A percentile compares a stretch with the other conserved stretches of the same genome.
Evolutionary conservation across 2,888 invertebrate species (phyloP).

Genomic region (Troides oblongomaculatus): DNA sequence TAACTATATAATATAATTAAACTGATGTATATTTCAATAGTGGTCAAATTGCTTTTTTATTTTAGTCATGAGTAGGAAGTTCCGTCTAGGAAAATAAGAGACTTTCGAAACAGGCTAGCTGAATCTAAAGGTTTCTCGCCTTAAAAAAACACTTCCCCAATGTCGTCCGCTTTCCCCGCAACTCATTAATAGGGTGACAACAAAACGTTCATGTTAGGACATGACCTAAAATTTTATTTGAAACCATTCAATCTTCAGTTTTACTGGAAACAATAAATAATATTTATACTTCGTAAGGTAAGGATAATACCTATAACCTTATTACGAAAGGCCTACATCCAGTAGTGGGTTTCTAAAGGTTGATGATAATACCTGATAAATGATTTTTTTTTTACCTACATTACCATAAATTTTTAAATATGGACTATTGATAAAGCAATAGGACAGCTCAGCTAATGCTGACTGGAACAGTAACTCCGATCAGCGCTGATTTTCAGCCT

Average conservation of each 20-base stretch:
- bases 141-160: slow-evolving; percentile 29
- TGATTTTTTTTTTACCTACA: no score
- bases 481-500: no score
- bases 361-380: no score
- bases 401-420: no score
- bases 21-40: neutral
- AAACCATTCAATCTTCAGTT: neutral
- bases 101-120: slow-evolving; percentile 16
- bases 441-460: no score
- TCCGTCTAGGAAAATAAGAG: slow-evolving; percentile 12
- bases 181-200: slow-evolving; percentile 6
- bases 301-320: neutral
- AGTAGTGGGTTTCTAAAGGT: no score
- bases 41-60: neutral
- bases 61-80: slow-evolving; percentile 12
- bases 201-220: neutral
- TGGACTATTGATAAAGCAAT: no score
- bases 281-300: neutral
- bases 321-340: no score
- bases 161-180: slow-evolving; percentile 27
- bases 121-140: slow-evolving; percentile 28
- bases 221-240: neutral
- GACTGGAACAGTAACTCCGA: no score
- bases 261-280: neutral
- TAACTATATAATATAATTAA: neutral